Percentiles rank a stretch among this genome's conserved stretches.
phyloP scores from a whole-genome alignment of 2,113 vertebrate species.

The Lipotes vexillifer region DNA sequence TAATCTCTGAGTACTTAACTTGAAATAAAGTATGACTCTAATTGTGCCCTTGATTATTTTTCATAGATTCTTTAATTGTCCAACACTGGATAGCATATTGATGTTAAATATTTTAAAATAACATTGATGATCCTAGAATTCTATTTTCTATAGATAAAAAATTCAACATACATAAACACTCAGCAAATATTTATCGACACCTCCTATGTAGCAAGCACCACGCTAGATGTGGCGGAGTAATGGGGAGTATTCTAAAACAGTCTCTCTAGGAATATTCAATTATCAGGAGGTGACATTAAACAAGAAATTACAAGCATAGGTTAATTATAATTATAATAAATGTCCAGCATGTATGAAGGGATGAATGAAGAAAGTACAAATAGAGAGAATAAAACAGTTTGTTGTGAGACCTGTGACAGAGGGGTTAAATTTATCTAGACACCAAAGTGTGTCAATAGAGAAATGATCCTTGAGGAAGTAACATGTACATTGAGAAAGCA shows the following conservation, averaged over 20 bases:
- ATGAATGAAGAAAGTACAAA: not conserved
- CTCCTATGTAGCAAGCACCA: not conserved
- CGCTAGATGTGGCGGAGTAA: not conserved
- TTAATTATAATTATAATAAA: not conserved
- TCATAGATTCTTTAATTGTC: not conserved
- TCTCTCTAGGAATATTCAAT: not conserved
- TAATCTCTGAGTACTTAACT: not conserved
- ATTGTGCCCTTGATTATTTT: not conserved
- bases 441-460: not conserved
- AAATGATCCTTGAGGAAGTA: not conserved
- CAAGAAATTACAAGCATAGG: not conserved
- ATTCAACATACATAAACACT: not conserved
- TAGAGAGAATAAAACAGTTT: not conserved
- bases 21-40: not conserved
- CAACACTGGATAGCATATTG: not conserved
- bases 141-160: not conserved
- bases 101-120: conserved; percentile 4
- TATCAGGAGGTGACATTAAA: not conserved
- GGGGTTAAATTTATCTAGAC: not conserved
- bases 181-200: not conserved
- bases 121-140: not conserved
- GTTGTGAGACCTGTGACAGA: not conserved
- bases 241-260: not conserved
- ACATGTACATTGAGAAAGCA: not conserved
- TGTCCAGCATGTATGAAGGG: not conserved